Percentiles rank a stretch among this genome's conserved stretches.
Conservation (phyloP, 2,113 vertebrate species). For the Myocastor coypus region DNA sequence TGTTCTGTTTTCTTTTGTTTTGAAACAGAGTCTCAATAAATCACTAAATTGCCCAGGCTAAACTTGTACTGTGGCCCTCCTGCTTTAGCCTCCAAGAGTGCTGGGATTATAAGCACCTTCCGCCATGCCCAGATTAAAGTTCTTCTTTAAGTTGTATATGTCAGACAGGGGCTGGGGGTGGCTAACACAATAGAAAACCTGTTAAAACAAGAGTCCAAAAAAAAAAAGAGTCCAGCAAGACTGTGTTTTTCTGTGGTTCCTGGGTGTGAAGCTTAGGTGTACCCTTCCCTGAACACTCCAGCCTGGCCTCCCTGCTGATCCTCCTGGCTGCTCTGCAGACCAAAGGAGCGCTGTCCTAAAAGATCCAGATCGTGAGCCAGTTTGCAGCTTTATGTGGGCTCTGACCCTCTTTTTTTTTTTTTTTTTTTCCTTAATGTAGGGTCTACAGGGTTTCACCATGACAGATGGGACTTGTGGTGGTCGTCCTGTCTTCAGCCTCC, state of each 20-base stretch:
- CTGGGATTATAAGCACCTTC: neutral
- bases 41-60: neutral
- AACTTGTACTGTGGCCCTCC: neutral
- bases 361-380: neutral
- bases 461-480: too few relatives aligned
- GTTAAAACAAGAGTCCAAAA: neutral
- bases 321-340: neutral
- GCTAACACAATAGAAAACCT: neutral
- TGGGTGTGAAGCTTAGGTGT: neutral
- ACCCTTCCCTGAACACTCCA: neutral
- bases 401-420: neutral
- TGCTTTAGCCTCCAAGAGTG: neutral
- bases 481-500: too few relatives aligned
- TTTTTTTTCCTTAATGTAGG: too few relatives aligned
- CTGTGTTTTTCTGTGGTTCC: neutral
- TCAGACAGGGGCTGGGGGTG: neutral
- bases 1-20: neutral
- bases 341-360: neutral
- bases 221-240: neutral
- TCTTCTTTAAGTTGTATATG: neutral
- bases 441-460: too few relatives aligned
- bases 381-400: neutral
- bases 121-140: neutral
- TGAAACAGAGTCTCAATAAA: neutral
- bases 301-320: neutral